Conservation (phyloP, 37 sponge, comb jelly and placozoan species). For the Hexactinellida sp. region DNA sequence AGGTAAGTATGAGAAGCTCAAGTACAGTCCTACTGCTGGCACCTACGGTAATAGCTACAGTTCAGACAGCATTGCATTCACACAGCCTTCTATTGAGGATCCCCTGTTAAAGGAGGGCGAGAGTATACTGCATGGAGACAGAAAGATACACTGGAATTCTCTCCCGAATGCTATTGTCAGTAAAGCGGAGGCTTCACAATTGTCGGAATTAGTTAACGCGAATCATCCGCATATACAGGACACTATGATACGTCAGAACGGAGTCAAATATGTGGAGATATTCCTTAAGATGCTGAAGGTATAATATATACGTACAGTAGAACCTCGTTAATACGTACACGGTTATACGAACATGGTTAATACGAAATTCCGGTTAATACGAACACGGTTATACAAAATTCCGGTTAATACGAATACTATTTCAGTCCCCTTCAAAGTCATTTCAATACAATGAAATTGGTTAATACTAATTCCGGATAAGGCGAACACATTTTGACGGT, state of each 20-base stretch:
- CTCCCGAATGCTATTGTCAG: neutral
- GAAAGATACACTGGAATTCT: neutral
- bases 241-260: slow-evolving; percentile 10
- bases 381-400: no score
- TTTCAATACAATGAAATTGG: no score
- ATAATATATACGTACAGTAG: neutral
- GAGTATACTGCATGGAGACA: neutral
- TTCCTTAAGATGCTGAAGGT: slow-evolving; percentile 7
- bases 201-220: neutral
- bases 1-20: neutral
- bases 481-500: neutral
- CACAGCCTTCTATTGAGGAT: neutral
- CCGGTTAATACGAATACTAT: no score
- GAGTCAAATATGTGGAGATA: neutral
- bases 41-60: neutral
- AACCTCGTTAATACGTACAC: no score
- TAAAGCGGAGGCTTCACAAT: neutral
- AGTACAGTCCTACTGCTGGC: neutral
- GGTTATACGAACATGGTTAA: no score
- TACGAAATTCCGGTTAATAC: no score
- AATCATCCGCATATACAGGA: neutral
- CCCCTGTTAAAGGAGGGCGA: neutral
- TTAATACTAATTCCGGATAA: no score
- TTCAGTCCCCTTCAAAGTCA: no score
- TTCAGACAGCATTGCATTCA: neutral